Base-by-base conservation (phyloP, 2,797 vertebrate species). In the Clarias fuscus region DNA sequence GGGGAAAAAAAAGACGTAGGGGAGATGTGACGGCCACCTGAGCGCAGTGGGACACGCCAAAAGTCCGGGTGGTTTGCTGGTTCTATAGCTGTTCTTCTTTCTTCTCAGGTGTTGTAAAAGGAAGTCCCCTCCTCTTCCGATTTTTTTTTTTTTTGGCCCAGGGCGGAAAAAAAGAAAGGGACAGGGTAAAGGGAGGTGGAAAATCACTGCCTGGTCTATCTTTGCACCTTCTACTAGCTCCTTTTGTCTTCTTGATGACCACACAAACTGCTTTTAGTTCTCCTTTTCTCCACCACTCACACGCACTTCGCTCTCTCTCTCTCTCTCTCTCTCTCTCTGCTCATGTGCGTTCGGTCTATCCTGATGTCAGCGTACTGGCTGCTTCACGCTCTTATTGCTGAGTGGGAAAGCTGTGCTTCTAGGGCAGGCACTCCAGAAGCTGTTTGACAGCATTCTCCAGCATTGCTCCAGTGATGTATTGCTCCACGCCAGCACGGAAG, bases 401-500 rank as follows among this genome's bases (percentile, higher is more conserved):
- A 86, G 84, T 83, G 88, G 78, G 84, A 89, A 84, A 82, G 87
- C 88, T 84, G 83, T 53, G 77, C 85, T 79, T 88, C 84, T 89
- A 88, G 80, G 87, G 88, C 88, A 82, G 84, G 84, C 85, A 88
- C 83, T 85, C 88, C 88, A 89, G 89, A 86, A 88, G 89, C 87
- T 88, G 86, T 88, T 88, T 88, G 88, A 88, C 88, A 88, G 86
- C 85, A 81, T 87, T 87, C 89, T 87, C 89, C 89, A 83, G 88
- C 90, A 91, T 92, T 88, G 88, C 89, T 89, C 86, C 89, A 87
- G 79, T 91, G 85, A 86, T 73, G 87, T 84, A 73, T 86, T 86
- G 86, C 85, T 86, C 81, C 88, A 86, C 76, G 53, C 87, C 88
- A 15, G 67, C 84, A 86, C 61, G 71, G 86, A 88, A 83, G 87